A percentile compares a stretch with the other conserved stretches of the same genome.
Conservation (phyloP, 2,113 vertebrate species). For the Cynopterus brachyotis region DNA sequence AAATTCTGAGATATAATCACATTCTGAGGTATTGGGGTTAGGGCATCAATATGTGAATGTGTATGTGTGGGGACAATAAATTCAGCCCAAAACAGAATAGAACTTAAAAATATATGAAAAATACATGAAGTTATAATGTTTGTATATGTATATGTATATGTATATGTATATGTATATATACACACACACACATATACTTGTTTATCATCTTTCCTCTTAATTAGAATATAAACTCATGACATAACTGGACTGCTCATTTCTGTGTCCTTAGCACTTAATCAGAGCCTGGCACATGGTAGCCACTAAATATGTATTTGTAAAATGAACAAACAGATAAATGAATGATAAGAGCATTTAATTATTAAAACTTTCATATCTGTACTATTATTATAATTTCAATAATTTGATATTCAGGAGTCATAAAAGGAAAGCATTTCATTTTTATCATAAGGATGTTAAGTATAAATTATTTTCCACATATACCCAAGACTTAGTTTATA, state of each 20-base stretch:
- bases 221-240: neutral
- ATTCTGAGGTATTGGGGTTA: neutral
- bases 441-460: neutral
- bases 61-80: neutral
- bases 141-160: no score
- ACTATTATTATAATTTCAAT: constrained; percentile 35
- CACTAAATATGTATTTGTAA: neutral
- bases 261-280: neutral
- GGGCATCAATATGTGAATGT: neutral
- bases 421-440: neutral
- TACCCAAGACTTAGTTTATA: neutral
- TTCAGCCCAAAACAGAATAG: neutral
- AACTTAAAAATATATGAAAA: neutral
- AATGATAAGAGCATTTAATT: constrained; percentile 29
- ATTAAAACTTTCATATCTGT: neutral
- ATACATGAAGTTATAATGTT: neutral
- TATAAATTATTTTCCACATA: neutral
- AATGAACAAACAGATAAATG: neutral
- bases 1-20: neutral
- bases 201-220: neutral
- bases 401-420: constrained; percentile 22
- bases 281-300: neutral
- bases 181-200: no score
- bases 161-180: no score
- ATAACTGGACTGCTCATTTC: neutral